Evolutionary conservation across 2,888 invertebrate species (phyloP).

Genomic region (Tinea semifulvella): DNA sequence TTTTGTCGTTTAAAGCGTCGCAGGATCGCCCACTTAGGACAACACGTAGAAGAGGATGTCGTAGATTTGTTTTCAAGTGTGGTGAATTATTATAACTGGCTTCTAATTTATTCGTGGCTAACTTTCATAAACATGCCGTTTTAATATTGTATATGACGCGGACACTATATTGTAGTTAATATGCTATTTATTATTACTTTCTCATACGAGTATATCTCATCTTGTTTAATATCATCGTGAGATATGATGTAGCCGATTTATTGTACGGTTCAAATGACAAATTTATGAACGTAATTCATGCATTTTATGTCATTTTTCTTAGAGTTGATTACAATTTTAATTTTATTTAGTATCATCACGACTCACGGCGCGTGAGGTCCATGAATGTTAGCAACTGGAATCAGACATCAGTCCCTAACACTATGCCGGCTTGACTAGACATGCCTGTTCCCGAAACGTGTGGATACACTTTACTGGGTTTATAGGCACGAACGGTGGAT

Average conservation of each 20-base stretch:
- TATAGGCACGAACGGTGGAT: too few species aligned
- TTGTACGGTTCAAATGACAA: background rate
- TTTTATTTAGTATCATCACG: too few species aligned
- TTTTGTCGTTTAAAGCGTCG: background rate
- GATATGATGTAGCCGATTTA: background rate
- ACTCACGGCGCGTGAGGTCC: too few species aligned
- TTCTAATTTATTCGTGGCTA: slow-evolving; percentile 3
- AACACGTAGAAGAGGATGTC: background rate
- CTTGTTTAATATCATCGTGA: background rate
- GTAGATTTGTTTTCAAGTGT: slow-evolving; percentile 3
- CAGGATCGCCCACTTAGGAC: background rate
- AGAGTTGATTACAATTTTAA: too few species aligned
- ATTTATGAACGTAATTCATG: too few species aligned
- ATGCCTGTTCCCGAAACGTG: too few species aligned
- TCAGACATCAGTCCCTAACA: too few species aligned
- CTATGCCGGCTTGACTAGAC: too few species aligned
- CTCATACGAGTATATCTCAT: too few species aligned
- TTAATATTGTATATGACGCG: background rate
- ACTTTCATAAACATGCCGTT: background rate
- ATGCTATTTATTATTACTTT: slow-evolving; percentile 4
- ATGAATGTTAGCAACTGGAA: too few species aligned
- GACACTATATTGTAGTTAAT: slow-evolving; percentile 1
- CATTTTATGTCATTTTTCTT: too few species aligned
- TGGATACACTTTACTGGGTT: too few species aligned
- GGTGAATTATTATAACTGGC: slow-evolving; percentile 1